Base-by-base conservation (phyloP, 1,140 invertebrate genomes). In the Theocolax elegans region DNA sequence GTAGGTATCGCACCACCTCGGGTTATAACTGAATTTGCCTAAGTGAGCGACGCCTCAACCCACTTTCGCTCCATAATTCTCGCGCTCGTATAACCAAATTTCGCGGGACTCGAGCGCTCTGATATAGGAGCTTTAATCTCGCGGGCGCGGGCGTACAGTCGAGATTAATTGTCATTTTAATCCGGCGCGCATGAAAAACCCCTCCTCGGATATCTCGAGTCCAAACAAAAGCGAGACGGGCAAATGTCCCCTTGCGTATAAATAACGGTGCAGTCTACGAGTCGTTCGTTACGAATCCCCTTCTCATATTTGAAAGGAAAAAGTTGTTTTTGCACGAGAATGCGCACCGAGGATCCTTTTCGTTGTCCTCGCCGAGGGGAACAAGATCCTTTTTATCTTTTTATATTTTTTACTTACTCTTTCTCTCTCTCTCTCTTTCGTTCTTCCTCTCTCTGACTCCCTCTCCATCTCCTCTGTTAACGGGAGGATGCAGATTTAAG, bases 101-200 rank as follows among this genome's bases (percentile, higher is more conserved):
- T 63, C 29, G 15, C 31, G 46, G 15, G 27, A 19, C 9, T 35
- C 6, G 1, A 7, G 31, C 9, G 6, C 12, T 3, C 19, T 13
- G 38, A 42, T n/a, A n/a, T 46, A 35, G 46, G 8, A 21, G 17
- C 27, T 63, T 63, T 23, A 49, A 63, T 49, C 27, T 63, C 25
- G 23, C 25, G 15, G 2, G 15, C 29, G n/a, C n/a, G n/a, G n/a
- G n/a, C n/a, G n/a, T 23, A 13, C 15, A 58, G 15, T 44, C 25
- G 35, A 35, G 64, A 67, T 58, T 56, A 67, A 67, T 44, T 23
- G 64, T 48, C 27, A 58, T 58, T 58, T 67, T 67, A 48, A 67
- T 58, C 40, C 35, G 1, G 1, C 29, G 6, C 46, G 15, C 29
- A 27, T 31, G 44, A 63, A 65, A 65, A 54, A 65, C 23, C 21